These are phyloP conservation scores for Potamilus streckersoni DNA, from an alignment of 1,140 invertebrate genomes.

Conservation along the genomic window DNA sequence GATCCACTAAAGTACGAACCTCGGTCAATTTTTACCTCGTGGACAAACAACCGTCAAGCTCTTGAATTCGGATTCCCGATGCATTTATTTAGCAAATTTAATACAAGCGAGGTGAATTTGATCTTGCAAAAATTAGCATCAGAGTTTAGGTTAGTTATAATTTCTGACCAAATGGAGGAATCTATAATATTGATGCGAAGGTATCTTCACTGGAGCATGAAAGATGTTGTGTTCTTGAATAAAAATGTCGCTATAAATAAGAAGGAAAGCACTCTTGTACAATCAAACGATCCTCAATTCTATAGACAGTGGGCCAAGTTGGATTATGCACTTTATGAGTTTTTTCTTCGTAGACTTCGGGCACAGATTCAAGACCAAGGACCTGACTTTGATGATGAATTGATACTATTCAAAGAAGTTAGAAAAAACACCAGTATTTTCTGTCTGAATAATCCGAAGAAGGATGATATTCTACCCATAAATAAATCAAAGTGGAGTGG, in stretches of 20 bases:
- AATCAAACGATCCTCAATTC: background rate
- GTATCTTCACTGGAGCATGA: conserved; percentile 30
- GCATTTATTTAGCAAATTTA: conserved; percentile 7
- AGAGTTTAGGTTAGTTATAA: conserved; percentile 38
- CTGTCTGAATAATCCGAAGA: background rate
- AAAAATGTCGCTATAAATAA: conserved; percentile 23
- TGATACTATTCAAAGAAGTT: background rate
- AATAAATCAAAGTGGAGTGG: conserved; percentile 5
- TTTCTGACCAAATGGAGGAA: conserved; percentile 42
- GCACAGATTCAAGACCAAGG: conserved; percentile 1
- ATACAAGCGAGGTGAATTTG: conserved; percentile 3
- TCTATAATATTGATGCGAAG: conserved; percentile 40
- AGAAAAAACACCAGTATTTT: conserved; percentile 5
- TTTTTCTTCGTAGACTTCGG: conserved; percentile 10
- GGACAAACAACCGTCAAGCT: conserved; percentile 40
- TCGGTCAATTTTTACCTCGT: conserved; percentile 5
- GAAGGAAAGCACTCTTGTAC: conserved; percentile 3
- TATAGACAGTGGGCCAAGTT: conserved; percentile 8
- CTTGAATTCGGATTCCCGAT: conserved; percentile 36
- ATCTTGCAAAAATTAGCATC: conserved; percentile 27
- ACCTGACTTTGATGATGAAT: conserved; percentile 11
- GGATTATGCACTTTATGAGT: conserved; percentile 11
- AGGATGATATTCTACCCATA: background rate
- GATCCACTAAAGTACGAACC: conserved; percentile 31
- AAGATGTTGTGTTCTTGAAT: conserved; percentile 38